Evolutionary conservation across 2,888 invertebrate genomes (phyloP).

Genomic region (Orthosia gothica): DNA sequence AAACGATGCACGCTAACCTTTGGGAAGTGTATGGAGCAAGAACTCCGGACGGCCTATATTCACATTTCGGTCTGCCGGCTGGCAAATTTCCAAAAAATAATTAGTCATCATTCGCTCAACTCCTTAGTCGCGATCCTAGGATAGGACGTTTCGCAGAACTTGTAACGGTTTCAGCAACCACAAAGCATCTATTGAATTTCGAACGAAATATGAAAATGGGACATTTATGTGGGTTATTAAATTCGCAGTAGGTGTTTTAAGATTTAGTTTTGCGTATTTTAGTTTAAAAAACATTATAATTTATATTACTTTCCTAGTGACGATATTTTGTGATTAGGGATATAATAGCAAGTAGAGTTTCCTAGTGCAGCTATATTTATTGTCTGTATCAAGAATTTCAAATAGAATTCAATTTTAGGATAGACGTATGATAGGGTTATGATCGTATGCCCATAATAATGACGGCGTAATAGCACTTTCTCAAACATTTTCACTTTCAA

Average conservation of each 20-base stretch:
- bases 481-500: conserved; percentile 24
- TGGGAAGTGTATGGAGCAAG: conserved; percentile 72
- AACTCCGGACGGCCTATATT: conserved; percentile 73
- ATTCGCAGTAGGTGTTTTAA: conserved; percentile 25
- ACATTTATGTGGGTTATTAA: conserved; percentile 46
- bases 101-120: conserved; percentile 83
- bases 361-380: background rate
- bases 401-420: background rate
- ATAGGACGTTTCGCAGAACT: conserved; percentile 78
- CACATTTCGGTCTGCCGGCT: conserved; percentile 76
- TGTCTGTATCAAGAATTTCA: background rate
- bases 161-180: conserved; percentile 67
- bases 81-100: conserved; percentile 88
- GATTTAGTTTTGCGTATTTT: conserved; percentile 20
- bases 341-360: background rate
- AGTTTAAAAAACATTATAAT: background rate
- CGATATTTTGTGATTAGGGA: background rate
- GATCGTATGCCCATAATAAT: background rate
- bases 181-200: conserved; percentile 57
- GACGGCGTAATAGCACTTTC: background rate
- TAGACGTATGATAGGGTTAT: background rate
- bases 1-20: conserved; percentile 75
- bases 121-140: conserved; percentile 77
- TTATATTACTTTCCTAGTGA: conserved; percentile 6
- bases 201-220: conserved; percentile 51